A percentile compares a stretch with the other conserved stretches of the same genome.
These are phyloP conservation scores for Ecdyonurus torrentis DNA, from an alignment of 2,888 invertebrate species.

Conservation along the genomic window DNA sequence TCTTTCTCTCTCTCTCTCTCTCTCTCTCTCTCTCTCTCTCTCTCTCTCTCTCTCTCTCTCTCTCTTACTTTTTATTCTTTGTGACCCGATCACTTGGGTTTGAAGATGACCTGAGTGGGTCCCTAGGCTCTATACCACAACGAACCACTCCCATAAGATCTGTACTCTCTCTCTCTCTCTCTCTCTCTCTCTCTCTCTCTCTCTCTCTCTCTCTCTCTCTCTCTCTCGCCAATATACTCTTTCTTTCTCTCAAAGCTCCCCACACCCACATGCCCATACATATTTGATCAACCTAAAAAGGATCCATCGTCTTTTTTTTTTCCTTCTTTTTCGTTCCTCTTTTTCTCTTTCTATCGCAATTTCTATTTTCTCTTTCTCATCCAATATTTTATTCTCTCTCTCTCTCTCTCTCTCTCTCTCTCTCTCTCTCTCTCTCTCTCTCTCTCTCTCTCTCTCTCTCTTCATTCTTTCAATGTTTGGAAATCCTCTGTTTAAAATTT, in stretches of 20 bases:
- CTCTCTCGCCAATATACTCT: too few species aligned
- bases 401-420: not conserved
- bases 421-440: not conserved
- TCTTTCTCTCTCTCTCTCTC: not conserved
- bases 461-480: not conserved
- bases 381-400: too few species aligned
- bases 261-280: not conserved
- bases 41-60: too few species aligned
- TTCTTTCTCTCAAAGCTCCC: not conserved
- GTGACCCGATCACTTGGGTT: not conserved
- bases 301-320: not conserved
- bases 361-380: constrained; percentile 2
- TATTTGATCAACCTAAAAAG: not conserved
- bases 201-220: too few species aligned
- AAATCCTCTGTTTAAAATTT: not conserved
- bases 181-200: too few species aligned
- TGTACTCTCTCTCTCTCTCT: not conserved
- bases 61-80: not conserved
- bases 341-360: not conserved
- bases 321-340: not conserved
- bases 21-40: too few species aligned
- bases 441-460: not conserved
- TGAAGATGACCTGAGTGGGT: not conserved
- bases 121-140: not conserved
- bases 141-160: not conserved